Conservation (phyloP, 1,140 invertebrate species). For the Panonychus citri region DNA sequence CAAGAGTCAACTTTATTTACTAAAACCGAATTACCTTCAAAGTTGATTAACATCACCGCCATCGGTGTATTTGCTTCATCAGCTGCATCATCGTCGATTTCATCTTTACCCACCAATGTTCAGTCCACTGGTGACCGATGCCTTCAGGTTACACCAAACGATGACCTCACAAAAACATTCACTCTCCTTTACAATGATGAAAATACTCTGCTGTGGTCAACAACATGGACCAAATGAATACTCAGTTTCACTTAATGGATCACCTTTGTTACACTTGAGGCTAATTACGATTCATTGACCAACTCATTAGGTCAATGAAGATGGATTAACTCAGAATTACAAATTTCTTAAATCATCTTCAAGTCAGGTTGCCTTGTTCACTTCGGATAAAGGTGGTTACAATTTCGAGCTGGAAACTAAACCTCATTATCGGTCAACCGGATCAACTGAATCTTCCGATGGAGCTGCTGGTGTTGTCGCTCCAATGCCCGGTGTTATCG, state of each 20-base stretch:
- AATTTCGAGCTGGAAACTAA: background rate
- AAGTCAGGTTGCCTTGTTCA: background rate
- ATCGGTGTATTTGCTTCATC: conserved; percentile 13
- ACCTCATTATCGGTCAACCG: background rate
- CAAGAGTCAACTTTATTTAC: conserved; percentile 48
- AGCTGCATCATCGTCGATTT: no score
- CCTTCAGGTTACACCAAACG: background rate
- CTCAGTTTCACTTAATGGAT: background rate
- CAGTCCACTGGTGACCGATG: background rate
- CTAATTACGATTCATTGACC: background rate
- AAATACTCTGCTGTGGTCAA: background rate
- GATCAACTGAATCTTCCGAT: background rate
- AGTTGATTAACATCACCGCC: conserved; percentile 21
- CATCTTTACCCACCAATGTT: background rate
- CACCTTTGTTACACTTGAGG: background rate
- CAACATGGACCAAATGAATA: background rate
- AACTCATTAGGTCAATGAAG: background rate
- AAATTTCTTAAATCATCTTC: background rate
- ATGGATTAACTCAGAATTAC: background rate
- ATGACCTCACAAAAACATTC: background rate
- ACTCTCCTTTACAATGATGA: background rate
- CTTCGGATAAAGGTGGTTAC: background rate
- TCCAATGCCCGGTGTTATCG: conserved; percentile 86
- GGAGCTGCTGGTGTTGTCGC: conserved; percentile 23
- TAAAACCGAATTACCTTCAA: background rate